A percentile compares a stretch with the other conserved stretches of the same genome.
These are phyloP conservation scores for Pipra filicauda DNA, from an alignment of 2,113 vertebrate genomes.

Conservation along the genomic window DNA sequence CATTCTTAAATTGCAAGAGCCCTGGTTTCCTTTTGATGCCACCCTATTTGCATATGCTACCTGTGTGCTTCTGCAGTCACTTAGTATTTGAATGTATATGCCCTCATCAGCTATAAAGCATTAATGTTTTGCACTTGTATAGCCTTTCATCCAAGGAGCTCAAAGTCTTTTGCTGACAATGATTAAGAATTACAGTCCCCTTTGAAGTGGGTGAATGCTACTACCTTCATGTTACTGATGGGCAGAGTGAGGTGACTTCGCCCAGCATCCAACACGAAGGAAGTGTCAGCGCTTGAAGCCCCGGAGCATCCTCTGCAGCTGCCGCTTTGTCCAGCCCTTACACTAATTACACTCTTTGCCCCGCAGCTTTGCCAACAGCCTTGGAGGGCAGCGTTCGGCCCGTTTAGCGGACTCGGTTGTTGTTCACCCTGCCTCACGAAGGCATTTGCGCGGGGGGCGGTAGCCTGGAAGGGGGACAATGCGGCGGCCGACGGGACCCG, in stretches of 20 bases:
- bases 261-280: rapidly evolving
- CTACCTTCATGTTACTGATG: background rate
- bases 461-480: background rate
- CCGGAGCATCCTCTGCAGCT: background rate
- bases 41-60: conserved; percentile 31
- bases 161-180: conserved; percentile 18
- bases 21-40: conserved; percentile 53
- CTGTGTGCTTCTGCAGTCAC: conserved; percentile 7
- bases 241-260: background rate
- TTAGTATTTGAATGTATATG: conserved; percentile 54
- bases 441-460: background rate
- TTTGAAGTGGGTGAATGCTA: conserved; percentile 11
- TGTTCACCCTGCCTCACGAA: background rate
- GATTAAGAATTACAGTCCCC: conserved; percentile 17
- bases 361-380: background rate
- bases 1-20: conserved; percentile 1
- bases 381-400: background rate
- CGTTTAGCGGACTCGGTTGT: background rate
- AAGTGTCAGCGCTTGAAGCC: rapidly evolving
- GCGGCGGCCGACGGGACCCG: background rate
- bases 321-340: background rate
- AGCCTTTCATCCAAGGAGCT: conserved; percentile 34
- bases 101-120: conserved; percentile 38
- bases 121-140: conserved; percentile 58
- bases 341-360: rapidly evolving